Evolutionary conservation across 2,113 vertebrate genomes (phyloP).

Genomic region (Alexandromys fortis): DNA sequence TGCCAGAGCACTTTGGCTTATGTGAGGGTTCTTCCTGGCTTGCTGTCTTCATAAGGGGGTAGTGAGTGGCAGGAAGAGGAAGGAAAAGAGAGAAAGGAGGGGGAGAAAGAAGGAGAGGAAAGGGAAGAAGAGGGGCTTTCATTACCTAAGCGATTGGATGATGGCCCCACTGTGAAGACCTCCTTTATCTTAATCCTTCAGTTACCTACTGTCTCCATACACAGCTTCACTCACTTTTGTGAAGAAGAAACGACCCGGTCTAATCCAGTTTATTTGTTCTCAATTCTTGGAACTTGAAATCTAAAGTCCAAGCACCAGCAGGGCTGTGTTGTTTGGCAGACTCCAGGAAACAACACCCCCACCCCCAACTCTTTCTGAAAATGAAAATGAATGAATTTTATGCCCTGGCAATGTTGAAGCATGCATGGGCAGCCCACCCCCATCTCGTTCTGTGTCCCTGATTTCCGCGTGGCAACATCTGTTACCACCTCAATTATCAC

Average conservation of each 20-base stretch:
- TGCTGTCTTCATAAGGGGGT: not conserved
- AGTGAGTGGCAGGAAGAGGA: not conserved
- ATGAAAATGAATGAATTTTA: too few species aligned
- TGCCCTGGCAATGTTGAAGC: too few species aligned
- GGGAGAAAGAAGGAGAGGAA: not conserved
- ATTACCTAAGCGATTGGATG: not conserved
- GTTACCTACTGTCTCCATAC: not conserved
- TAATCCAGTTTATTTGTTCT: not conserved
- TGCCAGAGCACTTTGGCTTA: not conserved
- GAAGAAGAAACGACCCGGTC: not conserved
- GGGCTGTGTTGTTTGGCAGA: rapidly evolving
- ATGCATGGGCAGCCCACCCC: too few species aligned
- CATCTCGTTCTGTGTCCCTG: rapidly evolving
- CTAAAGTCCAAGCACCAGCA: too few species aligned
- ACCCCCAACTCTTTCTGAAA: not conserved
- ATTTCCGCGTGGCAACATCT: rapidly evolving
- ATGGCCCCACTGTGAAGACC: not conserved
- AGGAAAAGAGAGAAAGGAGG: not conserved
- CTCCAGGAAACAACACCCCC: rapidly evolving
- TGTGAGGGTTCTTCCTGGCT: too few species aligned
- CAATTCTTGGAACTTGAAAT: not conserved
- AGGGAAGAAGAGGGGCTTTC: not conserved
- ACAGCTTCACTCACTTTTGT: not conserved
- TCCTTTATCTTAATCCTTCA: not conserved
- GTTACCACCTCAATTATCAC: rapidly evolving